Evolutionary conservation across 2,888 invertebrate species (phyloP).

Genomic region (Oscheius sp.): DNA sequence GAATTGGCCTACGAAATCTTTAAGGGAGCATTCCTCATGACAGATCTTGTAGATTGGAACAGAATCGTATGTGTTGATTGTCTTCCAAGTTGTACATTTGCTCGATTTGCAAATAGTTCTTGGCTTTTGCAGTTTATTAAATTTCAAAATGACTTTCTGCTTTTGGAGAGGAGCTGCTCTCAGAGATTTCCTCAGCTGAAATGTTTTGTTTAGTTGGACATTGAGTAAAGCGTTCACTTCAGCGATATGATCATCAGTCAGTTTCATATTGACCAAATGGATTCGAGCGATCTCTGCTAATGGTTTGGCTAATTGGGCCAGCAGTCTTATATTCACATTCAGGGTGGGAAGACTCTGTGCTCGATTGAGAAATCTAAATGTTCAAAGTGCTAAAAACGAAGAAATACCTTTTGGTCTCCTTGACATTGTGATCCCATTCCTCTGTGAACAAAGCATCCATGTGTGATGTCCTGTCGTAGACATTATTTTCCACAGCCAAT

Average conservation of each 20-base stretch:
- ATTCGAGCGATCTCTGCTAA: conserved; percentile 6
- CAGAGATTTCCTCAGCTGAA: too few relatives aligned
- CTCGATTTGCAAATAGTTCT: too few relatives aligned
- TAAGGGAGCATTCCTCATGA: too few relatives aligned
- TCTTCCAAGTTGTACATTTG: too few relatives aligned
- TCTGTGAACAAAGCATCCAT: not conserved
- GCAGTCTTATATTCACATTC: not conserved
- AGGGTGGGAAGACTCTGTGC: not conserved
- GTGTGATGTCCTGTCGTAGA: not conserved
- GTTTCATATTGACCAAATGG: not conserved
- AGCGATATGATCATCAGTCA: not conserved
- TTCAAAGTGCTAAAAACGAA: not conserved
- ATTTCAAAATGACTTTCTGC: too few relatives aligned
- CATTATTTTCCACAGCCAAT: not conserved
- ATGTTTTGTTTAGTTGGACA: too few relatives aligned
- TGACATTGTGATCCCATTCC: not conserved
- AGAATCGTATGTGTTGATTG: too few relatives aligned
- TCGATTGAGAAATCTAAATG: not conserved
- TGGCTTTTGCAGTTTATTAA: too few relatives aligned
- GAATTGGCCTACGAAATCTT: too few relatives aligned
- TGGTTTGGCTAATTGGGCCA: not conserved
- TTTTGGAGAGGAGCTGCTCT: too few relatives aligned
- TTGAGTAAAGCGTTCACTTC: too few relatives aligned
- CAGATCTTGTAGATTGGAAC: too few relatives aligned
- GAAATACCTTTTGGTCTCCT: not conserved